Evolutionary conservation across 2,888 invertebrate genomes (phyloP).

Genomic region (Limnephilus rhombicus): DNA sequence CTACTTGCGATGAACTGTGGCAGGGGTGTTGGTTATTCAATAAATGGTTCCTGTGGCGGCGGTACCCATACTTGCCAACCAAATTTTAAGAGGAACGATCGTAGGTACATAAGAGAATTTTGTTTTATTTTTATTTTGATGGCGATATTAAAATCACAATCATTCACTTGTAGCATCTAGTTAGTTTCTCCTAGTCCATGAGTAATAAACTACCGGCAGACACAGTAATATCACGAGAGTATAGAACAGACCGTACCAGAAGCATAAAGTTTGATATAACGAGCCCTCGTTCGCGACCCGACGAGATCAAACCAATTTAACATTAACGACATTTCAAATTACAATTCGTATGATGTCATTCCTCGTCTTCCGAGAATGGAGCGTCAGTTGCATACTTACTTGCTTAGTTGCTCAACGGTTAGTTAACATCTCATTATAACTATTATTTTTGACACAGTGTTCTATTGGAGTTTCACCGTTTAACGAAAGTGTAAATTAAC

Average conservation of each 20-base stretch:
- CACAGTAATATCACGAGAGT: background rate
- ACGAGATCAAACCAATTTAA: slow-evolving; percentile 39
- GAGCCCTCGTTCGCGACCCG: slow-evolving; percentile 3
- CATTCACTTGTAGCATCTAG: background rate
- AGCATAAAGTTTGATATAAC: background rate
- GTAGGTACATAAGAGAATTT: no score
- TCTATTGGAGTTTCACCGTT: no score
- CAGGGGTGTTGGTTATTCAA: no score
- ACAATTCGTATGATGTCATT: slow-evolving; percentile 50
- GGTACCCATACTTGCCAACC: no score
- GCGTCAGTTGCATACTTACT: background rate
- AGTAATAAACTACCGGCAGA: background rate
- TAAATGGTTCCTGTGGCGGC: no score
- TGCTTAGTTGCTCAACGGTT: background rate
- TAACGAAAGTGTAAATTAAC: no score
- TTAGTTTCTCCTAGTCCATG: background rate
- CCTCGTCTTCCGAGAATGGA: slow-evolving; percentile 18
- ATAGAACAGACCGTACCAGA: background rate
- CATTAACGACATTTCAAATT: slow-evolving; percentile 48
- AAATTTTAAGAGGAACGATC: no score
- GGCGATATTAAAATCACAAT: background rate
- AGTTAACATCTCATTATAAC: background rate
- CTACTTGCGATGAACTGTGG: no score
- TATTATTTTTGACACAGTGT: background rate
- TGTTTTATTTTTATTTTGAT: no score